Percentiles rank a stretch among this genome's conserved stretches.
Conservation (phyloP, 2,888 invertebrate genomes). For the Gandaritis pyraliata region DNA sequence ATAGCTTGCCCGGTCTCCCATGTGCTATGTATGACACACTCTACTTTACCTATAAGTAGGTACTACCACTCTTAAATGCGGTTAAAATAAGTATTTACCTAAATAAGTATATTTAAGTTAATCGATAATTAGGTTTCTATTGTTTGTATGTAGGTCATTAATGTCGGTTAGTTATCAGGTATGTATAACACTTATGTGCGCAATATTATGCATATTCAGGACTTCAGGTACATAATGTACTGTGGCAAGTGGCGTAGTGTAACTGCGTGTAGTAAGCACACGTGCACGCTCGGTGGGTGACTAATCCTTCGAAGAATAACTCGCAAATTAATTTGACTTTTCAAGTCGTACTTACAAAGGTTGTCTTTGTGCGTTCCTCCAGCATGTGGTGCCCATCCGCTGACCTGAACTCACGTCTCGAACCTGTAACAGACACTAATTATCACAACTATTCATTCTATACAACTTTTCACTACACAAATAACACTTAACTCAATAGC, state of each 20-base stretch:
- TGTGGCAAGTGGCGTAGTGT: slow-evolving; percentile 5
- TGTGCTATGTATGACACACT: too few species aligned
- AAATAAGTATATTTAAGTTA: too few species aligned
- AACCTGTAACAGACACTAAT: slow-evolving; percentile 62
- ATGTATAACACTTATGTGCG: neutral
- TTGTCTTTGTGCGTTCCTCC: slow-evolving; percentile 35
- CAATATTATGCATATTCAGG: neutral
- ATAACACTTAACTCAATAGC: slow-evolving; percentile 24
- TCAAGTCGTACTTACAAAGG: slow-evolving; percentile 34
- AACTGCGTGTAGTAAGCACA: slow-evolving; percentile 26
- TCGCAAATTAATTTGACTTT: slow-evolving; percentile 37
- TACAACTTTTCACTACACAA: slow-evolving; percentile 39
- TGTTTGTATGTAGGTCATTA: too few species aligned
- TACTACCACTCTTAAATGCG: too few species aligned
- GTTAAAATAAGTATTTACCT: too few species aligned
- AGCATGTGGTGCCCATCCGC: slow-evolving; percentile 58
- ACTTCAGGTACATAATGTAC: neutral
- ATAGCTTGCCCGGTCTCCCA: too few species aligned
- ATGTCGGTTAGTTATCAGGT: too few species aligned
- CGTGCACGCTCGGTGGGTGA: slow-evolving; percentile 32
- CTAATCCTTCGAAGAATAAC: slow-evolving; percentile 19
- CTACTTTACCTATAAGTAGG: too few species aligned
- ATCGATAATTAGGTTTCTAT: too few species aligned
- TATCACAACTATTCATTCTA: slow-evolving; percentile 56
- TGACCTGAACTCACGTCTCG: slow-evolving; percentile 53